These are phyloP conservation scores for Trididemnum nubilum DNA, from an alignment of 23 tunicate species.

Conservation along the genomic window DNA sequence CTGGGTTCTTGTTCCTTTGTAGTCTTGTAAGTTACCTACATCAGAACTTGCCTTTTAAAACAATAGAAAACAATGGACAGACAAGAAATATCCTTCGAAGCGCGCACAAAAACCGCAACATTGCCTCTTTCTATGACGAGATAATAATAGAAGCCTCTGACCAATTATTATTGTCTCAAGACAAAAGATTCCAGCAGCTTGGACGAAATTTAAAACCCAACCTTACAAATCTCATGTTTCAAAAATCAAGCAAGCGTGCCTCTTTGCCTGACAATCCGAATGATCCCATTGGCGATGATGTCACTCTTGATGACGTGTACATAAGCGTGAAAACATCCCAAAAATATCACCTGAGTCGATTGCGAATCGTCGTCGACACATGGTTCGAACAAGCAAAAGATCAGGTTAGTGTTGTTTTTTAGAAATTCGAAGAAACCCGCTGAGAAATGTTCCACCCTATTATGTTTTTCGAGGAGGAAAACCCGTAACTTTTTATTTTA, in stretches of 20 bases:
- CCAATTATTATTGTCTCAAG: background rate
- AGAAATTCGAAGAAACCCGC: background rate
- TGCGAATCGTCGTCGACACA: constrained; percentile 35
- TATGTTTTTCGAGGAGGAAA: background rate
- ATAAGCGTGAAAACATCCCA: constrained; percentile 50
- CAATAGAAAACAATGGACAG: too few relatives aligned
- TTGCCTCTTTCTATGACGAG: background rate
- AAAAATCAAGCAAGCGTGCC: background rate
- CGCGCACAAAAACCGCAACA: background rate
- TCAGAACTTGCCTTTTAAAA: too few relatives aligned
- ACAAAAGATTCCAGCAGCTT: too few relatives aligned
- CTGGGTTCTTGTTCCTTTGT: too few relatives aligned
- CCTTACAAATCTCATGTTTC: background rate
- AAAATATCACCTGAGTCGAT: constrained; percentile 27
- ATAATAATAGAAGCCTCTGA: background rate
- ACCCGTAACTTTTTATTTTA: too few relatives aligned
- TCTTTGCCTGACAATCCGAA: background rate
- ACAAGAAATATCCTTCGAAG: too few relatives aligned
- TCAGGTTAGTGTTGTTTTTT: constrained; percentile 46
- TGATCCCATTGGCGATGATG: background rate
- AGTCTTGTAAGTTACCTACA: too few relatives aligned
- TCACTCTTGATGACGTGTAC: constrained; percentile 31
- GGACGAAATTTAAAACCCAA: background rate
- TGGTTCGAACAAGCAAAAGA: constrained; percentile 45
- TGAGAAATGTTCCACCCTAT: background rate